Evolutionary conservation across 1,140 invertebrate species (phyloP).

Genomic region (Parapsyche elsis): DNA sequence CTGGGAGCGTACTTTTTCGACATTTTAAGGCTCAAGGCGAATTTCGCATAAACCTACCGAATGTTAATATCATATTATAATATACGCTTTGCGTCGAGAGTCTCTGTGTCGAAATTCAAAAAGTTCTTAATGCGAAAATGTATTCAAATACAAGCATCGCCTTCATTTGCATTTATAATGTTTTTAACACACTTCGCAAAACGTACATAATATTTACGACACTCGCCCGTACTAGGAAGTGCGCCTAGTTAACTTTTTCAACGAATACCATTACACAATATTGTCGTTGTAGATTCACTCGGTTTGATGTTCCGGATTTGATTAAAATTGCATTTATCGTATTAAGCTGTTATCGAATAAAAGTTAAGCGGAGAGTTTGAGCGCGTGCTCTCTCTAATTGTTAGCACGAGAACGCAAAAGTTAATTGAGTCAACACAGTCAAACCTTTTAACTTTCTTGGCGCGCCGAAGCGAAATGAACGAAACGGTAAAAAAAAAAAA

Average conservation of each 20-base stretch:
- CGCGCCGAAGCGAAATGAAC: neutral
- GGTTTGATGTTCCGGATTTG: no score
- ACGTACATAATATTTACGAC: no score
- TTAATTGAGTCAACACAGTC: slow-evolving; percentile 24
- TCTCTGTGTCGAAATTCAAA: neutral
- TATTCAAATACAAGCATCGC: slow-evolving; percentile 20
- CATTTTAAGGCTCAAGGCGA: slow-evolving; percentile 1
- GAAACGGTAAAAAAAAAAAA: neutral
- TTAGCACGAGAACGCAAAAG: slow-evolving; percentile 10
- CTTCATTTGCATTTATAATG: slow-evolving; percentile 26
- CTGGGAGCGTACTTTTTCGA: slow-evolving; percentile 5
- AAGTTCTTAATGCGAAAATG: slow-evolving; percentile 24
- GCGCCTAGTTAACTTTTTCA: no score
- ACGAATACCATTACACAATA: no score
- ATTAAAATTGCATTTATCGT: no score
- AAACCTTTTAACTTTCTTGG: neutral
- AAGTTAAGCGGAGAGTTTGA: no score
- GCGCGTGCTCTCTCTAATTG: neutral
- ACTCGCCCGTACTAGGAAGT: no score
- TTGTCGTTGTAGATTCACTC: no score
- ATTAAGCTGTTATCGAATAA: no score
- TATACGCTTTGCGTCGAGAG: neutral
- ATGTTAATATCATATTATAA: neutral
- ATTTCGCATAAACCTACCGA: no score
- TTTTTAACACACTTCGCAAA: neutral